Evolutionary conservation across 2,113 vertebrate genomes (phyloP).

Genomic region (Zosterops pallidus): DNA sequence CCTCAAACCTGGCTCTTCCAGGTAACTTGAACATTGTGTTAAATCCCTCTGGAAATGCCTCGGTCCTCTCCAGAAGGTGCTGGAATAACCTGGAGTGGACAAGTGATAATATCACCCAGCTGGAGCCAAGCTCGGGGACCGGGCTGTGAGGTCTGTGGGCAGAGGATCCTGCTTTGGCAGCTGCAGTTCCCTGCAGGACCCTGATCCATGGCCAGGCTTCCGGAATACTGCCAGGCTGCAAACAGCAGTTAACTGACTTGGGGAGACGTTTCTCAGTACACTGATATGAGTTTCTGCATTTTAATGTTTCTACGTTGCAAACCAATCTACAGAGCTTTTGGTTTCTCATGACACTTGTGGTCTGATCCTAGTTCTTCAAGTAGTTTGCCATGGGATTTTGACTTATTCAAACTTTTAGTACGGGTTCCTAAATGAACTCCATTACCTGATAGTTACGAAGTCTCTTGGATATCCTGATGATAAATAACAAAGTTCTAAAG

Average conservation of each 20-base stretch:
- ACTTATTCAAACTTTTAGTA: background rate
- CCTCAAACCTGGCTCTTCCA: background rate
- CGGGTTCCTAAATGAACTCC: background rate
- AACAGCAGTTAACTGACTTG: background rate
- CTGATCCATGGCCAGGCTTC: background rate
- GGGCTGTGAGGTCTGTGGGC: no score
- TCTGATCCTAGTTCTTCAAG: background rate
- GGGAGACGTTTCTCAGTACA: background rate
- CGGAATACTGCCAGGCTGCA: background rate
- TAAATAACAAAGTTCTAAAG: background rate
- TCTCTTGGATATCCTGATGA: background rate
- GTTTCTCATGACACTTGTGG: background rate
- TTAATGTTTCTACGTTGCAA: rapidly evolving
- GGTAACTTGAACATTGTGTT: background rate
- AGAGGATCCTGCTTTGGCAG: background rate
- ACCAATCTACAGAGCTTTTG: background rate
- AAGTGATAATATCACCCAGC: background rate
- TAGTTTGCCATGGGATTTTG: background rate
- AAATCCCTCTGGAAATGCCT: background rate
- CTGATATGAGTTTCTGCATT: background rate
- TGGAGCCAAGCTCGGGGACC: background rate
- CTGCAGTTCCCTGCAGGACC: background rate
- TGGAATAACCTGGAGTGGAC: background rate
- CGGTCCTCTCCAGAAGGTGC: background rate
- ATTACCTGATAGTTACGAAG: background rate